Conservation (phyloP, 2,888 invertebrate species). For the Chromoteleia sp. region DNA sequence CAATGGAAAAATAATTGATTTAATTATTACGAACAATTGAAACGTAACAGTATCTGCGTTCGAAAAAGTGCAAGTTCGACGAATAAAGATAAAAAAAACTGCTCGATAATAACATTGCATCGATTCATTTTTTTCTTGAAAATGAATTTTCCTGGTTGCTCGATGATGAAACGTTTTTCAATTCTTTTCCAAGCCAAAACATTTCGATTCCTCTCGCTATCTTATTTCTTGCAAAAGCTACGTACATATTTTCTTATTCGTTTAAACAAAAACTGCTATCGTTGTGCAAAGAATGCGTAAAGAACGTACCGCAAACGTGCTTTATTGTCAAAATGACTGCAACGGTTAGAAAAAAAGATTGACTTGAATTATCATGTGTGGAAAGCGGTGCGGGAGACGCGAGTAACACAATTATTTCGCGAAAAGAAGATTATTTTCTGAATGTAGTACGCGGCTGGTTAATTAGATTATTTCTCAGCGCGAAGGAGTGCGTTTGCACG, state of each 20-base stretch:
- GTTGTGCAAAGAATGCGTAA: too few species aligned
- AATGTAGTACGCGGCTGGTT: slow-evolving; percentile 42
- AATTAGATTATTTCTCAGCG: slow-evolving; percentile 54
- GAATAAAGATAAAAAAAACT: not conserved
- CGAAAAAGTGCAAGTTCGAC: not conserved
- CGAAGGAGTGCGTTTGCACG: slow-evolving; percentile 44
- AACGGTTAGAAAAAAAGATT: not conserved
- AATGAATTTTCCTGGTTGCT: too few species aligned
- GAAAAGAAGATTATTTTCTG: slow-evolving; percentile 55
- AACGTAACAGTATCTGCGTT: slow-evolving; percentile 23
- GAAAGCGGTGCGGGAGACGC: not conserved
- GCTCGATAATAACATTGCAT: not conserved
- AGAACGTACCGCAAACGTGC: too few species aligned
- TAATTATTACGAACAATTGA: slow-evolving; percentile 42
- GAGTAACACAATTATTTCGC: slow-evolving; percentile 35
- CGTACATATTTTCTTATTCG: too few species aligned
- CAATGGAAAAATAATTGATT: slow-evolving; percentile 39
- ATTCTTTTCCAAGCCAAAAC: too few species aligned
- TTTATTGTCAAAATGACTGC: too few species aligned
- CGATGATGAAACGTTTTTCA: too few species aligned
- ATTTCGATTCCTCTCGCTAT: too few species aligned
- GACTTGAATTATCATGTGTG: not conserved
- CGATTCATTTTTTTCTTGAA: not conserved
- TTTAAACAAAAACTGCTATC: too few species aligned
- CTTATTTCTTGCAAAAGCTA: too few species aligned